Base-by-base conservation (phyloP, 2,888 invertebrate species). In the Campopleginae sp. region DNA sequence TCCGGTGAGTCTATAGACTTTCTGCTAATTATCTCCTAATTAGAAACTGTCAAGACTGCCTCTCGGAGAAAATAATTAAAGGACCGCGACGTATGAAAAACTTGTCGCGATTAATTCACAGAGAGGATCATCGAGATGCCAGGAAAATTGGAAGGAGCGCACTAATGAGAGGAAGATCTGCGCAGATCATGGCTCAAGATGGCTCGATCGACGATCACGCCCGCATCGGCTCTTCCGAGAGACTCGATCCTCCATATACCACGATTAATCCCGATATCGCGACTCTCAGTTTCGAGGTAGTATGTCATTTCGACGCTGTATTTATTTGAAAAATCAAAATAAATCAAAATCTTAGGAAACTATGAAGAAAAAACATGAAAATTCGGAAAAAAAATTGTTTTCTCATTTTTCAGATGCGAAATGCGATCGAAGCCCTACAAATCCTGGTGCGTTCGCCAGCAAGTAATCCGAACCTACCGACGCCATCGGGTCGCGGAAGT, bases 261-360 rank as follows among this genome's bases (percentile, higher is more conserved):
- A 96, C 96, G 65, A 94, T 98, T 86, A 98, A 98, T 91, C 97
- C 98, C 90, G 98, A 98, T 93, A 97, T 98, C 27, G 97, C 97
- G 0, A 96, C 97, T 33, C 95, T 98, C 61, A 98, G 98, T 91
- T 96, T 96, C 93, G 98, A 97, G 95, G 97, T 96, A 87, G 31
- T 19, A n/a, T 14, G 7, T 17, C 33, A 12, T n/a, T 48, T 8
- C 1, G 8, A 31, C 23, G 12, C 27, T 0, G 42, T 42, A 31
- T 58, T 72, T 2, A 38, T 10, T 17, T 51, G 19, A 51, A 17
- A 19, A 17, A 38, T 10, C 8, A 38, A 38, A 38, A 38, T 8
- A 8, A 8, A 38, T 4, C 38, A 10, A 38, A 38, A 38, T 38
- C 10, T 10, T 8, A 33, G 5, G 33, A 33, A 33, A 38, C 8